Conservation (phyloP, 1,140 invertebrate genomes). For the Procambarus clarkii region DNA sequence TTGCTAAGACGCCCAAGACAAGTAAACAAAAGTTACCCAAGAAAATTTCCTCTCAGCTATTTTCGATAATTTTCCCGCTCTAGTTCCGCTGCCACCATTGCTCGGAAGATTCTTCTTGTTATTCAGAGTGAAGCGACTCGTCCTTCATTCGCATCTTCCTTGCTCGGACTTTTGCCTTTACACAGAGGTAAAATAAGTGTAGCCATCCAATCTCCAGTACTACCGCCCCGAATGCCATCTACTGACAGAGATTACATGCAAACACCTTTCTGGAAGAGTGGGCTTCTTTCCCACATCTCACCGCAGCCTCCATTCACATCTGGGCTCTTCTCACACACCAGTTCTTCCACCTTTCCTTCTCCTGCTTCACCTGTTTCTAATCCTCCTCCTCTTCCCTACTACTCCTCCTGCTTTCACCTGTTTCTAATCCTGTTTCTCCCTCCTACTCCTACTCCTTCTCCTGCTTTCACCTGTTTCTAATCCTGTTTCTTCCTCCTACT, state of each 20-base stretch:
- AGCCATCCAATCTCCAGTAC: slow-evolving; percentile 20
- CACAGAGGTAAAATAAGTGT: neutral
- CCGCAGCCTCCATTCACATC: neutral
- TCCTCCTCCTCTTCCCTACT: neutral
- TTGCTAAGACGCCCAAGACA: no score
- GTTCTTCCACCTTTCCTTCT: neutral
- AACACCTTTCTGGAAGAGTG: neutral
- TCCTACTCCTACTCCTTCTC: neutral
- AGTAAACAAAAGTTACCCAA: no score
- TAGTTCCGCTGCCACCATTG: neutral
- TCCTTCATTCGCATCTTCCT: neutral
- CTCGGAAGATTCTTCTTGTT: neutral
- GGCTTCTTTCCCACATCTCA: neutral
- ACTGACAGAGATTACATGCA: slow-evolving; percentile 22
- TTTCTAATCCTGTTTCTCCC: neutral
- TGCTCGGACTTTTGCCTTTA: neutral
- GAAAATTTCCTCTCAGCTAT: no score
- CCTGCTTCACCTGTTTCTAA: neutral
- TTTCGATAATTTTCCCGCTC: neutral
- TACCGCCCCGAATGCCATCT: neutral
- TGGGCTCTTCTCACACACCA: neutral
- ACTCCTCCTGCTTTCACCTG: neutral
- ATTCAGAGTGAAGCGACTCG: no score
- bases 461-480: neutral
- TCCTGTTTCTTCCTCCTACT: neutral